Percentiles rank a stretch among this genome's conserved stretches.
phyloP scores from a whole-genome alignment of 2,888 invertebrate species.

The Aspidiotus rigidus region DNA sequence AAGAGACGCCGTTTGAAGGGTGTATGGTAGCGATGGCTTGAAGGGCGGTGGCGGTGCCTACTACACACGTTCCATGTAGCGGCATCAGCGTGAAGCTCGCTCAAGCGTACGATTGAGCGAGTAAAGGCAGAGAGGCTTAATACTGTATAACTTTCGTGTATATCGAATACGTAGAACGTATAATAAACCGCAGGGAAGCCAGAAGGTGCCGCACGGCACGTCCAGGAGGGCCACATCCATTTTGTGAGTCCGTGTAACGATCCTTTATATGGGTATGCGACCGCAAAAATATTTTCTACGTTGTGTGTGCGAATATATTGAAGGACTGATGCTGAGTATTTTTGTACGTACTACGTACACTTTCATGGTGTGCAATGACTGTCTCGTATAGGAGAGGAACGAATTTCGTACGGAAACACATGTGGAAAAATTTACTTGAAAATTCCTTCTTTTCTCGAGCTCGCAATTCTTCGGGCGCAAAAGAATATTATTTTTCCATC shows the following conservation, averaged over 20 bases:
- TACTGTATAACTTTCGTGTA: constrained; percentile 12
- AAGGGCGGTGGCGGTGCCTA: constrained; percentile 6
- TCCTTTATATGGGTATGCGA: constrained; percentile 7
- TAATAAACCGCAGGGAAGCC: constrained; percentile 22
- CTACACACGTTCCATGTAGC: neutral
- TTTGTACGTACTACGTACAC: too few relatives aligned
- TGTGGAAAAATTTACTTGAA: too few relatives aligned
- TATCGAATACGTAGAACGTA: neutral
- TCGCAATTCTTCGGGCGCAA: too few relatives aligned
- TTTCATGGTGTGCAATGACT: too few relatives aligned
- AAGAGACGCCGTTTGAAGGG: constrained; percentile 20
- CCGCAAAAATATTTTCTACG: constrained; percentile 14
- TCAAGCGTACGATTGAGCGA: neutral
- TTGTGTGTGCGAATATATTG: too few relatives aligned
- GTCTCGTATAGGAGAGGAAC: too few relatives aligned
- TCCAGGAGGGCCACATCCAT: constrained; percentile 20
- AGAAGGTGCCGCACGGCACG: constrained; percentile 23
- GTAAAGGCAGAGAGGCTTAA: constrained; percentile 1
- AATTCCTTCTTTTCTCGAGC: too few relatives aligned
- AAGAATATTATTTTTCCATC: too few relatives aligned
- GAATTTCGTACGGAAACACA: too few relatives aligned
- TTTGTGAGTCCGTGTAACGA: constrained; percentile 10
- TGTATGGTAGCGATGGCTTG: constrained; percentile 11
- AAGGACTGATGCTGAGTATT: too few relatives aligned
- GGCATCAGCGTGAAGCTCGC: constrained; percentile 8